phyloP scores from a whole-genome alignment of 2,113 vertebrate species.

The Zeus faber region DNA sequence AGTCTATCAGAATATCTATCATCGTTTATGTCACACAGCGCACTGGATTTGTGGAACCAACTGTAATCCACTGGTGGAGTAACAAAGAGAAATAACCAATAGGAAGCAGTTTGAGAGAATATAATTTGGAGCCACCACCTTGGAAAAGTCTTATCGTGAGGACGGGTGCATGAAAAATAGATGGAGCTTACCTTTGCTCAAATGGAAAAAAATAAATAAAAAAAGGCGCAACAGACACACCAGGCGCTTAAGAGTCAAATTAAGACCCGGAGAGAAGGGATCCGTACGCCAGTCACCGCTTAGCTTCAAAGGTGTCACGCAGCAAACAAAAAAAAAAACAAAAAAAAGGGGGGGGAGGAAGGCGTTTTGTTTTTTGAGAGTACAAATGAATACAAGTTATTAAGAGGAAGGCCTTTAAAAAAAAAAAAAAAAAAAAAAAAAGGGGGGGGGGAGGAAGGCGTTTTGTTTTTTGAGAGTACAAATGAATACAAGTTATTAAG shows the following conservation, averaged over 20 bases:
- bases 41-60: slow-evolving; percentile 31
- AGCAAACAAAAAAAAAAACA: too few relatives aligned
- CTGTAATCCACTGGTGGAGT: slow-evolving; percentile 27
- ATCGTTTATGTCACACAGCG: slow-evolving; percentile 43
- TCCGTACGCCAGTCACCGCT: slow-evolving; percentile 49
- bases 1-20: slow-evolving; percentile 61
- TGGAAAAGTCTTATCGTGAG: slow-evolving; percentile 39
- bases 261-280: slow-evolving; percentile 55
- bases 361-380: slow-evolving; percentile 64
- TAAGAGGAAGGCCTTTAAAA: slow-evolving; percentile 64
- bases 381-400: slow-evolving; percentile 70
- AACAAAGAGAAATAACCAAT: slow-evolving; percentile 40
- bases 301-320: slow-evolving; percentile 60
- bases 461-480: slow-evolving; percentile 67
- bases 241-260: slow-evolving; percentile 59
- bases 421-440: too few relatives aligned
- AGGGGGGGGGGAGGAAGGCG: slow-evolving; percentile 52
- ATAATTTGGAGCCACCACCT: slow-evolving; percentile 15
- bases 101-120: slow-evolving; percentile 16
- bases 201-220: slow-evolving; percentile 50
- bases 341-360: slow-evolving; percentile 49
- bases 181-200: slow-evolving; percentile 54
- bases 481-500: slow-evolving; percentile 70
- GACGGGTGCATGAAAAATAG: slow-evolving; percentile 56
- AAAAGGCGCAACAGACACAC: slow-evolving; percentile 46